Base-by-base conservation (phyloP, 2,113 vertebrate species). In the Dasypus novemcinctus region DNA sequence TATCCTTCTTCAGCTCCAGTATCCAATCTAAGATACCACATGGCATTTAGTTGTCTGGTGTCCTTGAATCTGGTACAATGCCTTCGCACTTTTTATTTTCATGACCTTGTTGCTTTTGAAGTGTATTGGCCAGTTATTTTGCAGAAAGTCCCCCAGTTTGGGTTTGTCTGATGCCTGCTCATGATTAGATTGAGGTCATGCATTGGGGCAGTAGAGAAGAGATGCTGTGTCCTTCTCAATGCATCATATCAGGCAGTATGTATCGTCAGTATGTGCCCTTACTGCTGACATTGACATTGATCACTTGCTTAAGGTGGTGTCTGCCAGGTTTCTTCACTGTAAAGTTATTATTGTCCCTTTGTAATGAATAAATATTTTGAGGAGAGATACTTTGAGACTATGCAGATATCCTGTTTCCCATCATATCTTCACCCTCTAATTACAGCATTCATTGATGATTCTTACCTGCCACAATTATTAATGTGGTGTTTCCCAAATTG, bases 21-120 rank as follows among this genome's bases (percentile, higher is more conserved):
- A 38, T 6, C 31, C 36, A 5, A 25, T 5, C 4, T 59, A 43
- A 31, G 41, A 23, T 9, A 10, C 41, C 43, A 61, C 31, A 3
- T 49, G 14, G 18, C 59, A 59, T 72, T 43, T n/a, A n/a, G 33
- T 31, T n/a, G 11, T 25, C 78, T 41, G 23, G 61, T 54, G 10
- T 14, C 5, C 43, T 85, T 54, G 36, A 21, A 64, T 41, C 23
- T 1, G 1, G 7, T 3, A 11, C 0, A 0, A 5, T 33, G 52
- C 36, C 43, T 49, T 61, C n/a, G 5, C 52, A 9, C 38, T 38
- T 71, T 54, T 71, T 43, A 52, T 27, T 72, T 81, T 63, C 57
- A 4, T 7, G 52, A 90, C 21, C 41, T 33, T 54, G 59, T 63
- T 17, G 1, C 18, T 38, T 66, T 52, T 21, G 11, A n/a, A 5